A percentile compares a stretch with the other conserved stretches of the same genome.
phyloP scores from a whole-genome alignment of 2,113 vertebrate genomes.

The Solea senegalensis region DNA sequence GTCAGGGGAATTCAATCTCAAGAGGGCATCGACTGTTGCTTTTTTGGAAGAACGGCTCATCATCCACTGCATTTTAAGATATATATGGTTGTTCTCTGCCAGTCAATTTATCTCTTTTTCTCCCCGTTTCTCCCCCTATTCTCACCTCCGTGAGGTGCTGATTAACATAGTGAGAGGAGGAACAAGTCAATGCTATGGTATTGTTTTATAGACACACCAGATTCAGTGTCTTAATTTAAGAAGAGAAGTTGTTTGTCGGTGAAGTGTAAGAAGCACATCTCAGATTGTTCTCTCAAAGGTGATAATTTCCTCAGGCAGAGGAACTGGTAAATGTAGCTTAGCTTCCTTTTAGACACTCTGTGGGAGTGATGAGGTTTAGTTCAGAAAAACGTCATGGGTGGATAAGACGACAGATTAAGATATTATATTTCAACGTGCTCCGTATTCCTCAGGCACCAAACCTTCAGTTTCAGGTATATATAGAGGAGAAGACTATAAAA shows the following conservation, averaged over 20 bases:
- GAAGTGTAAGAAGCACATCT: conserved; percentile 32
- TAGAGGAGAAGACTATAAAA: conserved; percentile 27
- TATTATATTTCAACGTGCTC: conserved; percentile 35
- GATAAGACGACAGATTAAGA: conserved; percentile 47
- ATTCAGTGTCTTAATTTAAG: conserved; percentile 17
- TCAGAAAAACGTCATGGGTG: conserved; percentile 46
- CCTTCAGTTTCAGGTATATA: neutral
- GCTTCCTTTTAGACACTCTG: conserved; percentile 27
- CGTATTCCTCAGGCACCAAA: conserved; percentile 37
- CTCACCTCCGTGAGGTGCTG: conserved; percentile 17
- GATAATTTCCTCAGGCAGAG: conserved; percentile 45
- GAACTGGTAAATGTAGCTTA: conserved; percentile 47
- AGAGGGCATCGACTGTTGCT: conserved; percentile 39
- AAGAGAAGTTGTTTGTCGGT: neutral
- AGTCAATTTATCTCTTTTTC: neutral
- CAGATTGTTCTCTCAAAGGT: conserved; percentile 32
- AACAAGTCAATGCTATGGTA: conserved; percentile 5
- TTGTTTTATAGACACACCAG: conserved; percentile 17
- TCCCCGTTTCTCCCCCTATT: neutral
- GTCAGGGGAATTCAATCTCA: conserved; percentile 45
- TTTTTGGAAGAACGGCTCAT: conserved; percentile 18
- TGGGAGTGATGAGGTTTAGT: conserved; percentile 56
- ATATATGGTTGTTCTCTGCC: neutral
- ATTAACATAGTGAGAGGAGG: conserved; percentile 9
- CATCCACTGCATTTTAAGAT: neutral